Base-by-base conservation (phyloP, 2,888 invertebrate species). In the Koerneria pararmatus region DNA sequence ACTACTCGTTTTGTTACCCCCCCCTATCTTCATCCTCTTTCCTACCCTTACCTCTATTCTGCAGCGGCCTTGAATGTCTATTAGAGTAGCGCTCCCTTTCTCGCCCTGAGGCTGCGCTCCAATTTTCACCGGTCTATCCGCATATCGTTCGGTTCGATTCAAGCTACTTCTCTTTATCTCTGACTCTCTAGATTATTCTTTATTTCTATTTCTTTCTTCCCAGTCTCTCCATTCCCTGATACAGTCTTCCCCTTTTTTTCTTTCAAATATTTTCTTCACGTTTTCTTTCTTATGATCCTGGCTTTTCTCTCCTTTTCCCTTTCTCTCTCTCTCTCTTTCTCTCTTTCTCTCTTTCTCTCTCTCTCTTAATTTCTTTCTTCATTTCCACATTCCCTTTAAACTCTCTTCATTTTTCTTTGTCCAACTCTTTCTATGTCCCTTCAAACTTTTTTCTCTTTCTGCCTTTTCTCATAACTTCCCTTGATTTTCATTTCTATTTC, bases 201-300 rank as follows among this genome's bases (percentile, higher is more conserved):
- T n/a, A n/a, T n/a, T n/a, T n/a, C n/a, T 68, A 65, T 61, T 68
- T 65, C 65, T 68, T 65, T 61, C 65, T 65, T 65, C 68, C 65
- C 65, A 65, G 68, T 65, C 65, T 60, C 68, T 57, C 65, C 62
- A 61, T 61, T 68, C 65, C 62, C 61, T 51, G 65, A 65, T 37
- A 65, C 41, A 57, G 56, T 15, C 19, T 46, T 15, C 15, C 46
- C 15, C n/a, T 46, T n/a, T 46, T 46, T 46, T 15, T 46, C n/a
- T 46, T n/a, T 46, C 19, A n/a, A 46, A 46, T 19, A 46, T 15
- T 19, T n/a, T 19, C n/a, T 15, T 46, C 19, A n/a, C n/a, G 46
- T n/a, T 46, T n/a, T 46, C n/a, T 46, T 46, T 46, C 46, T 15
- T n/a, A 19, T n/a, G 15, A 46, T n/a, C n/a, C n/a, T 46, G 46